These are phyloP conservation scores for Cyrtorhinus lividipennis DNA, from an alignment of 1,140 invertebrate genomes.

Conservation along the genomic window DNA sequence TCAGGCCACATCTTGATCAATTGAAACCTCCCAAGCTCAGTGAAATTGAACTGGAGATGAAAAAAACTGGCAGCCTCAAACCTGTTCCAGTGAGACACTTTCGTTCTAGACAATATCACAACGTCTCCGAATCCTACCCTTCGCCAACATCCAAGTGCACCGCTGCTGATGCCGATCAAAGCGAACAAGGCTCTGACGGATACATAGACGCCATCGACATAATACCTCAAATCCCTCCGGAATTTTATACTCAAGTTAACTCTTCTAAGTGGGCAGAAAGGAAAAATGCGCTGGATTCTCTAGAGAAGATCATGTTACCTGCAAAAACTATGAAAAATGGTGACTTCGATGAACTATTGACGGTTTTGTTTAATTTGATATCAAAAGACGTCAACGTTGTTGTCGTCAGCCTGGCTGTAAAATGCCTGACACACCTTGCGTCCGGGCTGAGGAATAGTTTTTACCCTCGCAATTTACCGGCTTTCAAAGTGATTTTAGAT, in stretches of 20 bases:
- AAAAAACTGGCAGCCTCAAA: neutral
- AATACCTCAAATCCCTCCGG: slow-evolving; percentile 84
- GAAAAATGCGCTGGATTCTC: slow-evolving; percentile 72
- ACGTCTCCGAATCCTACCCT: no score
- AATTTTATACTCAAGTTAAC: slow-evolving; percentile 91
- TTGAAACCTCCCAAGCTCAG: slow-evolving; percentile 48
- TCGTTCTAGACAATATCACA: no score
- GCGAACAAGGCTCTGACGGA: no score
- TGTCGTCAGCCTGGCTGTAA: slow-evolving; percentile 72
- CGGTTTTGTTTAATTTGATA: slow-evolving; percentile 78
- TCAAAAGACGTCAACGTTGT: slow-evolving; percentile 93
- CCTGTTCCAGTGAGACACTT: no score
- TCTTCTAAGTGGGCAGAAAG: slow-evolving; percentile 96
- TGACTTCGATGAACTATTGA: slow-evolving; percentile 79
- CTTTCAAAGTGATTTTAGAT: slow-evolving; percentile 67
- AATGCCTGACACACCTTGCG: slow-evolving; percentile 70
- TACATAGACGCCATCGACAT: no score
- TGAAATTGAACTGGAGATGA: neutral
- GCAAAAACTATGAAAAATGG: slow-evolving; percentile 78
- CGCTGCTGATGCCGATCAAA: no score
- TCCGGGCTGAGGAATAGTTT: slow-evolving; percentile 79
- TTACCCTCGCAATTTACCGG: slow-evolving; percentile 61
- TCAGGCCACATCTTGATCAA: slow-evolving; percentile 71
- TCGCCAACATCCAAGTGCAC: no score
- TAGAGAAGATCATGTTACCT: slow-evolving; percentile 60